phyloP scores from a whole-genome alignment of 2,797 vertebrate species.

The Microhierax caerulescens region DNA sequence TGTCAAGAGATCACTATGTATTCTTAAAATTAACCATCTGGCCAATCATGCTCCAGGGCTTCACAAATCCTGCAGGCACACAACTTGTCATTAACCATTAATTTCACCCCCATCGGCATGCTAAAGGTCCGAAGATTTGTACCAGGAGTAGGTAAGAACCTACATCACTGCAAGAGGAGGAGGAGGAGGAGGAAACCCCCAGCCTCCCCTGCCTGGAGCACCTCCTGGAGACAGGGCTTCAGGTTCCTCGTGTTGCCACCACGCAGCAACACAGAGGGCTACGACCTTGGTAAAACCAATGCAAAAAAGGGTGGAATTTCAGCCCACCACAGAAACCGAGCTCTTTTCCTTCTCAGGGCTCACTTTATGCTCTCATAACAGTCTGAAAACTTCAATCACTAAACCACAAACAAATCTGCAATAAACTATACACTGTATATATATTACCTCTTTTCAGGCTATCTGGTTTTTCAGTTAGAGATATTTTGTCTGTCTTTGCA shows the following conservation, averaged over 20 bases:
- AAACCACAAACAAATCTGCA: background rate
- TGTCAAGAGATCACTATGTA: background rate
- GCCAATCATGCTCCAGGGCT: background rate
- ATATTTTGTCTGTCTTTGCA: background rate
- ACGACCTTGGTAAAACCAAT: background rate
- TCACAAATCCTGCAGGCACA: background rate
- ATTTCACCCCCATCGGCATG: background rate
- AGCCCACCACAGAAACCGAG: background rate
- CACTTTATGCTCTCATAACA: background rate
- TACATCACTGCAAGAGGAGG: background rate
- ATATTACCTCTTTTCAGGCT: background rate
- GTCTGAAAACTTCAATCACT: background rate
- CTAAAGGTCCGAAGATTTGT: background rate
- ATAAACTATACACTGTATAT: background rate
- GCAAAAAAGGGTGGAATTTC: background rate
- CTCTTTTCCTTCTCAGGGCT: background rate
- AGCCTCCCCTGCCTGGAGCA: background rate
- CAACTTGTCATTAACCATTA: background rate
- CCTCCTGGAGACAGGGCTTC: background rate
- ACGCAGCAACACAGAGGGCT: background rate
- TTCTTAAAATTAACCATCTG: background rate
- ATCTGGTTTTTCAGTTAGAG: background rate
- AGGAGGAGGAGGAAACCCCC: background rate
- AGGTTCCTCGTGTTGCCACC: background rate
- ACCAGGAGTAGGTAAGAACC: background rate